Evolutionary conservation across 2,797 vertebrate genomes (phyloP), one percentile per base, ranked within the genome.

Genomic region (Takifugu ocellatus): DNA sequence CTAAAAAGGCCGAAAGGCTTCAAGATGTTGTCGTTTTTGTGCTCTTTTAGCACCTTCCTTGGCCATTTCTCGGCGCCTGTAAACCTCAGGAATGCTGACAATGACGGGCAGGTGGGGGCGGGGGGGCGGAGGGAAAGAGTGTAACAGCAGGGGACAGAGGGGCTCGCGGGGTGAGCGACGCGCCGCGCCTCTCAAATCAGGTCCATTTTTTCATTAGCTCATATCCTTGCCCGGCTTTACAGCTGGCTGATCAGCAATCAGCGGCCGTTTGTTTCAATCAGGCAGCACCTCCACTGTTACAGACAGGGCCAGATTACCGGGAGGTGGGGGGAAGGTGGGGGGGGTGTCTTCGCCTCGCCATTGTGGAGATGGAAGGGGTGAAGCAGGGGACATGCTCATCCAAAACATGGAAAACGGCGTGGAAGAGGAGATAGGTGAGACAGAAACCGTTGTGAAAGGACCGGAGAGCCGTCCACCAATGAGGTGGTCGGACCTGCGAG

Each of bases 241-340:
- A 94, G 93, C 89, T 92, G 94, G 93, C 92, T 94, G 93, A 91
- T 92, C 93, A 91, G 93, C 91, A 92, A 93, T 94, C 93, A 94
- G 93, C 85, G 89, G 90, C 86, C 90, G 94, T 94, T 94, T 94
- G 93, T 93, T 94, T 94, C 93, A 93, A 93, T 94, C 93, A 93
- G 84, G 76, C 76, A 59, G 79, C 82, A 83, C 85, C 82, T 86
- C 79, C 78, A 84, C 83, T 76, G 78, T 82, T 82, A 86, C 79
- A 84, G 88, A 90, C 87, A 88, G 82, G 83, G 76, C 82, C 81
- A 82, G 86, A 86, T 88, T 87, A 88, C 74, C 9, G 36, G 48
- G 43, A 56, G 31, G n/a, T 11, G 54, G 49, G 15, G 57, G 43
- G 36, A 43, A 48, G 48, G 54, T n/a, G n/a, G 56, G 52, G 63